Conservation (phyloP, 2,888 invertebrate genomes). For the Ceramica pisi region DNA sequence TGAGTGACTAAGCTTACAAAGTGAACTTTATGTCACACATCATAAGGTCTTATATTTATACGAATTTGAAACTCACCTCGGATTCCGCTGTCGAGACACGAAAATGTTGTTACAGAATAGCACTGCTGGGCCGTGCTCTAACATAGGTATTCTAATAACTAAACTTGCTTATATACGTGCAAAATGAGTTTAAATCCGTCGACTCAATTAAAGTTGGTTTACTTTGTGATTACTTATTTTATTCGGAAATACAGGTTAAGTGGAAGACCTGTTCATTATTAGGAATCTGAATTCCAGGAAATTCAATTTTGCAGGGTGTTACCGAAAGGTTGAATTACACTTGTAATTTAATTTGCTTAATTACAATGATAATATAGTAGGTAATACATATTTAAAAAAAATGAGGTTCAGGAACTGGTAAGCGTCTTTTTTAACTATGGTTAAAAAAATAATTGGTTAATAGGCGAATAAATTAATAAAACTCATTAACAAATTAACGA, state of each 20-base stretch:
- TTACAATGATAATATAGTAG: no score
- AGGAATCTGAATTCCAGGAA: background rate
- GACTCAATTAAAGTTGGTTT: conserved; percentile 43
- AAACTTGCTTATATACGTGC: conserved; percentile 56
- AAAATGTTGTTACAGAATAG: no score
- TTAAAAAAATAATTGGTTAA: conserved; percentile 55
- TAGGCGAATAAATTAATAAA: conserved; percentile 49
- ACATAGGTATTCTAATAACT: conserved; percentile 62
- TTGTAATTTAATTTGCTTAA: no score
- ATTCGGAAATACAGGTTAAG: conserved; percentile 29
- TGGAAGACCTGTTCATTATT: conserved; percentile 8
- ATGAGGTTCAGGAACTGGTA: conserved; percentile 55
- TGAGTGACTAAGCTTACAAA: no score
- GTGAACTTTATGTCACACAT: no score
- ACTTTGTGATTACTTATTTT: conserved; percentile 56
- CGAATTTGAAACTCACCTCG: no score
- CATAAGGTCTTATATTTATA: no score
- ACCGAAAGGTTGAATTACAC: no score
- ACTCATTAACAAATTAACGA: conserved; percentile 51
- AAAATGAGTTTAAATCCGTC: conserved; percentile 47
- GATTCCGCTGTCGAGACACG: no score
- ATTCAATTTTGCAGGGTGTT: no score
- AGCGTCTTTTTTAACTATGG: conserved; percentile 5
- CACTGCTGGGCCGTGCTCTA: conserved; percentile 41
- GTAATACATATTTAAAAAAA: no score